These are phyloP conservation scores for Trichomycterus rosablanca DNA, from an alignment of 2,113 vertebrate genomes.

Conservation along the genomic window DNA sequence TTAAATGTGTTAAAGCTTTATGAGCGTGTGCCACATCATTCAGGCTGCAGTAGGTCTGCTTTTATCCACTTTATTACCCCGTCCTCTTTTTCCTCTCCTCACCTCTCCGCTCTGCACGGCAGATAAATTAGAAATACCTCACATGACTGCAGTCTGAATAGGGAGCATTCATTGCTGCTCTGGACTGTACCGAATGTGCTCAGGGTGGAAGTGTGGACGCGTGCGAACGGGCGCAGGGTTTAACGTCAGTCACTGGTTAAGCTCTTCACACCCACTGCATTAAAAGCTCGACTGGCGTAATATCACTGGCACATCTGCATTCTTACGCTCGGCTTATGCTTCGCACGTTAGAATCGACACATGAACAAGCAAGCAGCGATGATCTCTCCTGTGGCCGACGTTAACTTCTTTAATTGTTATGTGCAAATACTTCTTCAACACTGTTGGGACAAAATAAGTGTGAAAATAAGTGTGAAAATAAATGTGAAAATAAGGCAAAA, in stretches of 20 bases:
- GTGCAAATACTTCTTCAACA: too few species aligned
- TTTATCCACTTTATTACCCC: neutral
- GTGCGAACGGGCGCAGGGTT: constrained; percentile 1
- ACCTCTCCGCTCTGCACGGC: constrained; percentile 32
- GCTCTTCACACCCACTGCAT: constrained; percentile 12
- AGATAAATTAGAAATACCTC: constrained; percentile 48
- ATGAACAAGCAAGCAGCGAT: constrained; percentile 3
- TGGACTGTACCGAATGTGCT: neutral
- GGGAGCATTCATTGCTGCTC: constrained; percentile 39
- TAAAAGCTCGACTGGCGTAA: constrained; percentile 27
- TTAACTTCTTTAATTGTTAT: too few species aligned
- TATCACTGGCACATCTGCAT: constrained; percentile 33
- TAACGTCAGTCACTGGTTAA: constrained; percentile 22
- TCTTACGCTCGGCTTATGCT: constrained; percentile 24
- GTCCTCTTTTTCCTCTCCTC: neutral
- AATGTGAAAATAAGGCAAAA: too few species aligned
- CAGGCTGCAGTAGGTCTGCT: too few species aligned
- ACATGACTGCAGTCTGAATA: constrained; percentile 46
- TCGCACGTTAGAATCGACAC: constrained; percentile 9
- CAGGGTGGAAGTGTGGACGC: constrained; percentile 4
- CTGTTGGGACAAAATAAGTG: too few species aligned
- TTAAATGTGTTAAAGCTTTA: too few species aligned
- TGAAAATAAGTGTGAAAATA: too few species aligned
- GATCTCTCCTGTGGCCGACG: too few species aligned
- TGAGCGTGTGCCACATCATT: too few species aligned